A percentile compares a stretch with the other conserved stretches of the same genome.
phyloP scores from a whole-genome alignment of 2,797 vertebrate species.

The Numenius phaeopus region DNA sequence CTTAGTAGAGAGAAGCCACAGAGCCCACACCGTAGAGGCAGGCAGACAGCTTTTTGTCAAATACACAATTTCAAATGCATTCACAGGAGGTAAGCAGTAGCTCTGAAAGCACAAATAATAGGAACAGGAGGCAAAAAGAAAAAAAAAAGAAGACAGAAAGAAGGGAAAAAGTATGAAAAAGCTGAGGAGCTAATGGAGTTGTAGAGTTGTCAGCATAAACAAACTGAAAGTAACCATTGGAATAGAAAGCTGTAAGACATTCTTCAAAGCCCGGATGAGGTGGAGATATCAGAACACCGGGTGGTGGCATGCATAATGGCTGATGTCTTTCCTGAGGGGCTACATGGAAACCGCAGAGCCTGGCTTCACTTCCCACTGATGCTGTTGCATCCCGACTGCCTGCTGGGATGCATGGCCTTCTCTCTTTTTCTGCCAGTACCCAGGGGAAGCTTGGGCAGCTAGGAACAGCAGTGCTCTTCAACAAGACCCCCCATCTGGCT shows the following conservation, averaged over 20 bases:
- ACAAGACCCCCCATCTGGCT: accelerated
- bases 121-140: not conserved
- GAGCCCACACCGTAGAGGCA: not conserved
- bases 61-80: not conserved
- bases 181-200: not conserved
- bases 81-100: not conserved
- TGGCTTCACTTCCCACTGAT: not conserved
- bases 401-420: not conserved
- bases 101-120: not conserved
- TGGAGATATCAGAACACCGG: not conserved
- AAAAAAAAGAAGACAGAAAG: not conserved
- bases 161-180: not conserved
- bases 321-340: not conserved
- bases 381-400: not conserved
- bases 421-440: not conserved
- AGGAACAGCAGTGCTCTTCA: not conserved
- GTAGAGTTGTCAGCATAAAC: not conserved
- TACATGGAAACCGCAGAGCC: not conserved
- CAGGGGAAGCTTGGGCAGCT: not conserved
- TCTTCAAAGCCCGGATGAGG: not conserved
- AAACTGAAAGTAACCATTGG: not conserved
- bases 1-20: not conserved
- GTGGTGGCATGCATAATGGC: not conserved
- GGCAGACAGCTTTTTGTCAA: not conserved
- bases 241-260: not conserved